phyloP scores from a whole-genome alignment of 2,113 vertebrate species.

The Thalassoma bifasciatum region DNA sequence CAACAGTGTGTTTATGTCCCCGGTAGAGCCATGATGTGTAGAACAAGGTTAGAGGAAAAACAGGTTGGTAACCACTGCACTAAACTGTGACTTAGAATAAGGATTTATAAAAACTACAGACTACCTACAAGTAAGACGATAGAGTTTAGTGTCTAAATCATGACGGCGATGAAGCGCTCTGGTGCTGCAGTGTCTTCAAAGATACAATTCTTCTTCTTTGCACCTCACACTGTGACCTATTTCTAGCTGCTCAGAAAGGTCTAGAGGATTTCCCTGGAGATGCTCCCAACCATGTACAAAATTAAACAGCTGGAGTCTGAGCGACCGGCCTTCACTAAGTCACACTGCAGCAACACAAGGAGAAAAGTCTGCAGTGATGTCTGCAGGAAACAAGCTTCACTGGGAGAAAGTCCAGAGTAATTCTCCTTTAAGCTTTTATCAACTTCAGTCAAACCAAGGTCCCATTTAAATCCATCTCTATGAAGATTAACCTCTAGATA shows the following conservation, averaged over 20 bases:
- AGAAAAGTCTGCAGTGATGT: constrained; percentile 43
- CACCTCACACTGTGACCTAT: constrained; percentile 64
- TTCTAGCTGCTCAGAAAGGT: constrained; percentile 67
- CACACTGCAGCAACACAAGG: constrained; percentile 43
- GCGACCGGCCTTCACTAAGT: constrained; percentile 20
- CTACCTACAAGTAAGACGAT: neutral
- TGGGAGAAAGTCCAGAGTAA: constrained; percentile 36
- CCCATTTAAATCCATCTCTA: constrained; percentile 51
- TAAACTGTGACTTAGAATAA: too few relatives aligned
- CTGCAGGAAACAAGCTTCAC: constrained; percentile 27
- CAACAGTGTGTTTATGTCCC: too few relatives aligned
- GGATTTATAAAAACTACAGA: neutral
- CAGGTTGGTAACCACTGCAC: too few relatives aligned
- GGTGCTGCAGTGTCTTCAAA: constrained; percentile 20
- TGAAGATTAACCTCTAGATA: constrained; percentile 44
- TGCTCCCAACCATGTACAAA: constrained; percentile 56
- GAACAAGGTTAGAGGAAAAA: too few relatives aligned
- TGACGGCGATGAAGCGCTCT: neutral
- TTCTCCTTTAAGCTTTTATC: constrained; percentile 52
- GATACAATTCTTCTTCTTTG: constrained; percentile 27
- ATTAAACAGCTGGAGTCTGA: constrained; percentile 67
- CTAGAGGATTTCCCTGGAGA: constrained; percentile 70
- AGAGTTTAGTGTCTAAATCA: neutral
- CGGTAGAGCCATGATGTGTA: too few relatives aligned
- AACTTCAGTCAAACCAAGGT: constrained; percentile 31